These are phyloP conservation scores for Cosmia trapezina DNA, from an alignment of 2,888 invertebrate genomes.

Conservation along the genomic window DNA sequence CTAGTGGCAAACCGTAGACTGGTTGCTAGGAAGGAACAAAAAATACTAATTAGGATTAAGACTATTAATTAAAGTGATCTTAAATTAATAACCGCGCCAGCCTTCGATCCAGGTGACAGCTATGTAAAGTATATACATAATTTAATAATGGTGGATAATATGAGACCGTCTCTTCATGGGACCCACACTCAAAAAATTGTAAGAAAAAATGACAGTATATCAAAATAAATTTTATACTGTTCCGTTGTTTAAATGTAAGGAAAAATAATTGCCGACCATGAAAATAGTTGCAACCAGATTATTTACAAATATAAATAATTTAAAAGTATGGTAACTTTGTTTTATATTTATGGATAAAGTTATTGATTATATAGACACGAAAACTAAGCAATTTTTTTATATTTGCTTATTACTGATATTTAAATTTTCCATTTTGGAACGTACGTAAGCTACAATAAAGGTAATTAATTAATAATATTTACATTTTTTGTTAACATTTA, in stretches of 20 bases:
- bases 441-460: constrained; percentile 50
- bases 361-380: constrained; percentile 64
- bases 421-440: constrained; percentile 52
- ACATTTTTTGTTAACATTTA: constrained; percentile 44
- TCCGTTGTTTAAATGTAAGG: constrained; percentile 8
- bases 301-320: constrained; percentile 66
- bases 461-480: constrained; percentile 49
- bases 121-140: constrained; percentile 25
- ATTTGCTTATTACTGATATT: constrained; percentile 58
- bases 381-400: constrained; percentile 48
- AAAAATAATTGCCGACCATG: constrained; percentile 41
- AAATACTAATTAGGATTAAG: not conserved
- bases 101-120: constrained; percentile 7
- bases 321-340: constrained; percentile 66
- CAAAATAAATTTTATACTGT: constrained; percentile 41
- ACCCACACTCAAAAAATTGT: constrained; percentile 27
- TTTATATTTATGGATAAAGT: constrained; percentile 60
- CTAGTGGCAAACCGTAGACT: constrained; percentile 4
- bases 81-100: constrained; percentile 19
- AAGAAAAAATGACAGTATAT: constrained; percentile 29
- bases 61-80: constrained; percentile 11
- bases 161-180: constrained; percentile 17
- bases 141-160: not conserved
- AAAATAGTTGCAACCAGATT: constrained; percentile 49
- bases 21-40: not conserved